Conservation (phyloP, 2,888 invertebrate genomes). For the Uropetala carovei region DNA sequence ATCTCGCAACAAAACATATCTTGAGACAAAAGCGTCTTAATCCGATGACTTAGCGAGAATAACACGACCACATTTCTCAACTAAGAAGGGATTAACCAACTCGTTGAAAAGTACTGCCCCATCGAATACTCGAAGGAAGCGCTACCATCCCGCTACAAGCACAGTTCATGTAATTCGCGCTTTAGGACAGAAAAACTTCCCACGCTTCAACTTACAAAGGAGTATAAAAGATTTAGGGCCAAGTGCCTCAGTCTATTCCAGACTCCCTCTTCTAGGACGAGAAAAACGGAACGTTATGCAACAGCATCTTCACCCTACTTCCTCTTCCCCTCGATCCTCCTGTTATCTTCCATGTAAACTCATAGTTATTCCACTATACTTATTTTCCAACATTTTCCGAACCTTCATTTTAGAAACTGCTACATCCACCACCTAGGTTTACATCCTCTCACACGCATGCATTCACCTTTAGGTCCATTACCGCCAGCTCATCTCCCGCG, state of each 20-base stretch:
- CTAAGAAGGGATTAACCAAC: not conserved
- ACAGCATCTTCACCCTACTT: too few species aligned
- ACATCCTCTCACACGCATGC: not conserved
- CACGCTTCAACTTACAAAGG: not conserved
- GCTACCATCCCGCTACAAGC: too few species aligned
- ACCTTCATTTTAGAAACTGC: too few species aligned
- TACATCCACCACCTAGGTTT: not conserved
- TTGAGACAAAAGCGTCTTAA: not conserved
- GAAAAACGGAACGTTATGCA: too few species aligned
- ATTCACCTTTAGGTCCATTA: not conserved
- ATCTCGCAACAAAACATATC: not conserved
- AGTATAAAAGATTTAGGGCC: not conserved
- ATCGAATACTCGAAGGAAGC: too few species aligned
- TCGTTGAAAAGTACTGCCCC: too few species aligned
- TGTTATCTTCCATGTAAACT: too few species aligned
- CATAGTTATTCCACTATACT: too few species aligned
- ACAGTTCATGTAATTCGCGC: not conserved
- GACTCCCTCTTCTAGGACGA: too few species aligned
- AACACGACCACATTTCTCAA: not conserved
- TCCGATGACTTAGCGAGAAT: not conserved
- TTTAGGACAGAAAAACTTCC: not conserved
- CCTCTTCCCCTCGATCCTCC: too few species aligned
- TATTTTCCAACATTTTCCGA: too few species aligned
- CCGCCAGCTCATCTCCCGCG: not conserved
- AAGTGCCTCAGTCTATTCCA: not conserved